These are phyloP conservation scores for Glossosoma conforme DNA, from an alignment of 1,140 invertebrate genomes.

Conservation along the genomic window DNA sequence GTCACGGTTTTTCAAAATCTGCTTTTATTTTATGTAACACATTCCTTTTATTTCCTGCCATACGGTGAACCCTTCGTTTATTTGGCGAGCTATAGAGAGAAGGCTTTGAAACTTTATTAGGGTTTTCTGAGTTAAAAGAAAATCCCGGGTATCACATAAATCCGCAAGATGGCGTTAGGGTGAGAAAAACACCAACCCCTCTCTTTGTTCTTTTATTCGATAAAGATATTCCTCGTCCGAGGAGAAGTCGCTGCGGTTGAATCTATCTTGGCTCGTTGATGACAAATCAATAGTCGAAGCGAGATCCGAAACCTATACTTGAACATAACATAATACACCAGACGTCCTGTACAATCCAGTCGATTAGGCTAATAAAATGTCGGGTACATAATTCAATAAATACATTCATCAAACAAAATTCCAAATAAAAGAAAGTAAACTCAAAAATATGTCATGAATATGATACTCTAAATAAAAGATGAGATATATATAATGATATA, in stretches of 20 bases:
- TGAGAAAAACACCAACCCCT: constrained; percentile 19
- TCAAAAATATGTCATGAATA: too few species aligned
- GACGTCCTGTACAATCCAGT: too few species aligned
- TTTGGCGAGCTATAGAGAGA: constrained; percentile 23
- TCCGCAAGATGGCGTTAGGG: constrained; percentile 25
- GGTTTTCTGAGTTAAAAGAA: constrained; percentile 30
- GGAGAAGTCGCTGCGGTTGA: constrained; percentile 4
- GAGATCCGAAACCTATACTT: too few species aligned
- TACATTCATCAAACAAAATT: too few species aligned
- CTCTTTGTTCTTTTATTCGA: constrained; percentile 30
- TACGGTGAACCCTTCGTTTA: constrained; percentile 23
- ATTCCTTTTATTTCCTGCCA: constrained; percentile 22
- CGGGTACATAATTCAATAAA: too few species aligned
- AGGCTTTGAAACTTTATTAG: constrained; percentile 31
- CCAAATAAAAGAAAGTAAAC: too few species aligned
- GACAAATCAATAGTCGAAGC: constrained; percentile 29
- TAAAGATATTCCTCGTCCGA: constrained; percentile 24
- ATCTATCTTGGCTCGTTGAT: constrained; percentile 13
- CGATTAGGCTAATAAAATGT: too few species aligned
- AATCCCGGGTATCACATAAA: constrained; percentile 29
- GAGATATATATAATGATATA: too few species aligned
- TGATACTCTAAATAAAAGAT: too few species aligned
- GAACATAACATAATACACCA: too few species aligned
- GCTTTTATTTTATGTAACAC: constrained; percentile 30
- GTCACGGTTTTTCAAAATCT: constrained; percentile 24